Conservation (phyloP, 2,797 vertebrate species). For the Chelonia mydas region DNA sequence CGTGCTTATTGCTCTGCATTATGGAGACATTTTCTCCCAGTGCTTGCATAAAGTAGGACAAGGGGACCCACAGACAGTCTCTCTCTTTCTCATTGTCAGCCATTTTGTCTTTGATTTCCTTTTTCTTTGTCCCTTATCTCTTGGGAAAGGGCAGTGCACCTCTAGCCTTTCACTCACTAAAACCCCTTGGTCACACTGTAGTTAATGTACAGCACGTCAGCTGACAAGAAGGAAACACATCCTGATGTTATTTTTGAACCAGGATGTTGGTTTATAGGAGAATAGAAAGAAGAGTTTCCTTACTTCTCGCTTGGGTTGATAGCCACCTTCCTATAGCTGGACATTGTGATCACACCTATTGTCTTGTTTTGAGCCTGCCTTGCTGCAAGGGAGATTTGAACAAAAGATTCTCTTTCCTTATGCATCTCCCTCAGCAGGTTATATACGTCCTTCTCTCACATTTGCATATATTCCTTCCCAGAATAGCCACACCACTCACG, state of each 20-base stretch:
- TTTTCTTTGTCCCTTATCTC: neutral
- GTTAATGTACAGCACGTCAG: neutral
- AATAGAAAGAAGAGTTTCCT: conserved; percentile 44
- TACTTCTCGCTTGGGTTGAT: neutral
- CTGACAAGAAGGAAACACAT: neutral
- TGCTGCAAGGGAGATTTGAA: conserved; percentile 11
- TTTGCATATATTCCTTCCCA: neutral
- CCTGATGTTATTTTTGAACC: neutral
- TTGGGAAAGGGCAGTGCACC: rapidly evolving
- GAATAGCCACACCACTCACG: neutral
- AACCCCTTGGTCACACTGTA: neutral
- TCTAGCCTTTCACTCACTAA: neutral
- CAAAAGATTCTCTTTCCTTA: neutral
- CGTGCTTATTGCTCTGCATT: neutral
- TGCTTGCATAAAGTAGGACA: neutral
- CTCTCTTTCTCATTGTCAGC: neutral
- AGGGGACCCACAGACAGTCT: neutral
- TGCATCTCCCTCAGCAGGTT: neutral
- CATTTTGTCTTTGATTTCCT: neutral
- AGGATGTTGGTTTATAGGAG: neutral
- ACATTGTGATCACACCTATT: neutral
- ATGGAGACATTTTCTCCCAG: neutral
- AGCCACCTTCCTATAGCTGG: conserved; percentile 37
- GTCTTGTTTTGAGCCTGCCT: neutral
- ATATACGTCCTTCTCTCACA: neutral